A percentile compares a stretch with the other conserved stretches of the same genome.
Evolutionary conservation across 2,888 invertebrate genomes (phyloP).

Genomic region (Cephus spinipes): DNA sequence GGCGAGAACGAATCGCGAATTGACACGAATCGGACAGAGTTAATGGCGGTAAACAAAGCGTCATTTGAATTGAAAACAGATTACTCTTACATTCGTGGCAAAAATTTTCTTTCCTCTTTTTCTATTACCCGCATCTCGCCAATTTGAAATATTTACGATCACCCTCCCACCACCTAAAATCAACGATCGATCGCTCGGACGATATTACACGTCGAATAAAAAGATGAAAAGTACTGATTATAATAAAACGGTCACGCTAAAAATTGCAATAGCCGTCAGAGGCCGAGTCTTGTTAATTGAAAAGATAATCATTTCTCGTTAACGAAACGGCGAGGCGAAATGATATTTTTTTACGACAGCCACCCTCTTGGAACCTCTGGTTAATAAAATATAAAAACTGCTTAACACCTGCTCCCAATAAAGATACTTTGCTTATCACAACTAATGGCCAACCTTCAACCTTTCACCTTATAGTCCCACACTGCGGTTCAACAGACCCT

Average conservation of each 20-base stretch:
- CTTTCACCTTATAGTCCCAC: neutral
- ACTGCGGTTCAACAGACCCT: too few species aligned
- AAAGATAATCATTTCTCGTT: neutral
- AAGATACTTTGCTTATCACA: neutral
- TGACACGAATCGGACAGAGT: neutral
- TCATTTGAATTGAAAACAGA: neutral
- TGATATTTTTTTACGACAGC: neutral
- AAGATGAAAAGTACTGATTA: neutral
- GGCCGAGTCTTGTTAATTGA: neutral
- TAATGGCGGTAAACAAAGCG: neutral
- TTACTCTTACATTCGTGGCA: neutral
- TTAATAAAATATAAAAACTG: neutral
- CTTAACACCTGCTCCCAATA: neutral
- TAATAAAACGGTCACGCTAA: neutral
- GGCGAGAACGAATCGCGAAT: neutral
- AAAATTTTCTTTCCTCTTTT: neutral
- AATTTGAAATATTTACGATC: neutral
- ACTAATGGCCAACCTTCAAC: neutral
- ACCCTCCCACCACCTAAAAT: neutral
- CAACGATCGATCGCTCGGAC: neutral
- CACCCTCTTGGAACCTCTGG: neutral
- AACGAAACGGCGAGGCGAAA: neutral
- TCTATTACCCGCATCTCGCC: too few species aligned
- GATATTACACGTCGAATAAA: neutral
- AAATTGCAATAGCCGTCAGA: neutral